Conservation (phyloP, 2,888 invertebrate genomes). For the Andrena fulva region DNA sequence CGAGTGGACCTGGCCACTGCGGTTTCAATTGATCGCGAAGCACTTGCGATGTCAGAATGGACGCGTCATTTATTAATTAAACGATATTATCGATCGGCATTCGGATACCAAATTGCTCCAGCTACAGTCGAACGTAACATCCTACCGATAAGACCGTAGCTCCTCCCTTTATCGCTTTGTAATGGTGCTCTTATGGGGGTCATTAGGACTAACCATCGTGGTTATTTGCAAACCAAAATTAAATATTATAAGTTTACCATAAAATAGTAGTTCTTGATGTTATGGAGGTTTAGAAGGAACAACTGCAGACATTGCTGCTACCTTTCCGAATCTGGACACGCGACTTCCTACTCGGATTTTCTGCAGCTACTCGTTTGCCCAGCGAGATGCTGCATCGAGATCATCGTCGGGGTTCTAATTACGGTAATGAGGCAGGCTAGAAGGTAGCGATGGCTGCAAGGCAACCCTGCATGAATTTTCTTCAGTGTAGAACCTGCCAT, state of each 20-base stretch:
- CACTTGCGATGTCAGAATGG: conserved; percentile 48
- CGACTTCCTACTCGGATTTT: conserved; percentile 54
- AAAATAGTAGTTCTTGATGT: not conserved
- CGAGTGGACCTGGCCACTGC: conserved; percentile 16
- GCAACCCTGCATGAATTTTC: not conserved
- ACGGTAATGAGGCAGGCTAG: conserved; percentile 79
- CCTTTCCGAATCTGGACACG: conserved; percentile 50
- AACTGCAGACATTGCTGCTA: conserved; percentile 2
- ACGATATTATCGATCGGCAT: conserved; percentile 29
- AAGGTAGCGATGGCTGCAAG: conserved; percentile 55
- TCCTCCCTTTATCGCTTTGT: not conserved
- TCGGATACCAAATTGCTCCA: conserved; percentile 14
- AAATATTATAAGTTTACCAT: not conserved
- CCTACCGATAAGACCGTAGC: conserved; percentile 17
- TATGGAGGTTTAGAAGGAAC: not conserved
- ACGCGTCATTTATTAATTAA: conserved; percentile 66
- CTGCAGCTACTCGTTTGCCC: conserved; percentile 40
- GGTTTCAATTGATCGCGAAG: conserved; percentile 40
- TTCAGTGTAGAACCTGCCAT: not conserved
- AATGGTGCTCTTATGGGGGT: not conserved
- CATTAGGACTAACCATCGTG: not conserved
- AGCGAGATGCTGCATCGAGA: conserved; percentile 75
- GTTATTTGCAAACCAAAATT: not conserved
- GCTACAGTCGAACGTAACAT: conserved; percentile 41
- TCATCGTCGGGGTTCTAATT: conserved; percentile 77